Percentiles rank a stretch among this genome's conserved stretches.
phyloP scores from a whole-genome alignment of 2,113 vertebrate species.

The Poecile atricapillus region DNA sequence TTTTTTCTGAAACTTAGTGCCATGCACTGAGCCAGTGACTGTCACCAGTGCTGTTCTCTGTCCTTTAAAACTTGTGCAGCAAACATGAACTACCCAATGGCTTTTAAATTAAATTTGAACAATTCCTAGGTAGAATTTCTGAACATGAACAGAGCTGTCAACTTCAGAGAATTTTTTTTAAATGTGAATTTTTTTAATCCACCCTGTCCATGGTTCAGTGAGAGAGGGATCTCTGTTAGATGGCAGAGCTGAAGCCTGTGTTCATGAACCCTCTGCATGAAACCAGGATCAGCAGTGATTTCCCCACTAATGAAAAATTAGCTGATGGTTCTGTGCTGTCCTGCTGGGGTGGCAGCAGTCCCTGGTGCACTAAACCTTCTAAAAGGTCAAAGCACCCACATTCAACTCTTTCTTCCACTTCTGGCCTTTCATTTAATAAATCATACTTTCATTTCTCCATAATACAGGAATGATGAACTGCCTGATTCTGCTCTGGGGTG shows the following conservation, averaged over 20 bases:
- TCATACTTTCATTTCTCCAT: neutral
- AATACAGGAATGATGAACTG: neutral
- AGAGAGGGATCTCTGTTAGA: neutral
- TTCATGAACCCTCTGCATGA: neutral
- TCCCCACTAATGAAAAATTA: neutral
- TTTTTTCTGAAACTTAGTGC: neutral
- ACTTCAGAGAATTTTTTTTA: neutral
- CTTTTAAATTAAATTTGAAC: neutral
- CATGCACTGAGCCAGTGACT: neutral
- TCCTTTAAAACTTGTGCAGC: neutral
- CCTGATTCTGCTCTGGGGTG: neutral
- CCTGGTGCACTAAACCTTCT: neutral
- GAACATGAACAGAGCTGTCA: neutral
- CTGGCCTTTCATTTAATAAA: neutral
- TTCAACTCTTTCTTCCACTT: neutral
- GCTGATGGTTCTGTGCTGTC: neutral
- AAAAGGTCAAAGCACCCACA: neutral
- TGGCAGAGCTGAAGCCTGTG: neutral
- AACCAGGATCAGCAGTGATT: neutral
- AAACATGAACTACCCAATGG: neutral
- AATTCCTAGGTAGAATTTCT: neutral
- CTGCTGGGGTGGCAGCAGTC: neutral
- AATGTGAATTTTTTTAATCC: neutral
- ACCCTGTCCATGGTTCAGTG: slow-evolving; percentile 41
- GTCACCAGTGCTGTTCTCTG: neutral